Base-by-base conservation (phyloP, 2,888 invertebrate genomes). In the Stomorhina lunata region DNA sequence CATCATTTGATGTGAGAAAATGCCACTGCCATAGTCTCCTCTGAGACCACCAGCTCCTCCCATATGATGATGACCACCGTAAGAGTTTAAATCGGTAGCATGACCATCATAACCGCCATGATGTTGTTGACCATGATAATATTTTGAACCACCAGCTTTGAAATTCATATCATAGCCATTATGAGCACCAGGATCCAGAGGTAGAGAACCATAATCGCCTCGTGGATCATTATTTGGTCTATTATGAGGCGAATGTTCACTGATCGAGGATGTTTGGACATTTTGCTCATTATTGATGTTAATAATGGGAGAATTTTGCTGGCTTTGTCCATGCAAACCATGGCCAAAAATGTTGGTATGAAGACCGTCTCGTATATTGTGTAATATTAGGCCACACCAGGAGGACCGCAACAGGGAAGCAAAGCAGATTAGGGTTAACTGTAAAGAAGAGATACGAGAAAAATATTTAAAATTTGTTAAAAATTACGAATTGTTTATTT, bases 1-100 rank as follows among this genome's bases (percentile, higher is more conserved):
- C 69, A 71, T 37, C 9, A 71, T 55, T 66, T 66, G 59, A 10
- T 66, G 72, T n/a, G 37, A 34, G 17, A 40, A 37, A 40, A 55
- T 27, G 12, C 25, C 68, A 37, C 15, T 27, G n/a, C 0, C 55
- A 15, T 15, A 4, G 3, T 25, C 48, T 6, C 43, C 45, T 6
- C 48, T 27, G 1, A 65, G 32, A 65, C 20, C 65, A 45, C 32
- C 15, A 22, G n/a, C n/a, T n/a, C n/a, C n/a, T n/a, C 17, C 43
- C 27, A 17, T 63, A 12, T 32, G 32, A 55, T 53, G 53, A 4
- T 32, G 20, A 10, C 32, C 32, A 32, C 32, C 17, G 37, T 48
- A 66, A 2, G 25, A 15, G 22, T n/a, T 22, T 50, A 48, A 25
- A 9, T 29, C n/a, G 1, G 10, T 6, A 43, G n/a, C 17, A 5